A percentile compares a stretch with the other conserved stretches of the same genome.
Evolutionary conservation across 1,140 invertebrate species (phyloP).

Genomic region (Sesamia nonagrioides): DNA sequence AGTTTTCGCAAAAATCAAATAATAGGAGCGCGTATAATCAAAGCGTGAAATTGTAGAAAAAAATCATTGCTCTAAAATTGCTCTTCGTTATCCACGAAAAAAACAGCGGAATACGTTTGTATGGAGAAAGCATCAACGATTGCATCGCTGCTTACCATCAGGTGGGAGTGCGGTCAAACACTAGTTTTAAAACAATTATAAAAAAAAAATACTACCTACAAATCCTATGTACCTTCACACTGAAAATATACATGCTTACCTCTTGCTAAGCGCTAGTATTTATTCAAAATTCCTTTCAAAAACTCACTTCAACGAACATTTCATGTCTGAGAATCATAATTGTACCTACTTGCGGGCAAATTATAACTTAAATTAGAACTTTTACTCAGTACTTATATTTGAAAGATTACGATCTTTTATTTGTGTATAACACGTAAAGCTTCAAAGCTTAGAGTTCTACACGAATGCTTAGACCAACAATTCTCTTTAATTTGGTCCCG

Average conservation of each 20-base stretch:
- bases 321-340: constrained; percentile 23
- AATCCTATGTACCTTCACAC: neutral
- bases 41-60: no score
- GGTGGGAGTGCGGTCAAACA: no score
- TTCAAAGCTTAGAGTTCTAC: neutral
- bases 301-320: neutral
- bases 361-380: neutral
- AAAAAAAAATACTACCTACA: no score
- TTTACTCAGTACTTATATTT: neutral
- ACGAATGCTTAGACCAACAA: neutral
- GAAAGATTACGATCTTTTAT: constrained; percentile 25
- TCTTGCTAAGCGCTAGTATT: neutral
- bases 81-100: no score
- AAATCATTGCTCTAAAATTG: no score
- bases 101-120: no score
- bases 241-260: neutral
- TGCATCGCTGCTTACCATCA: no score
- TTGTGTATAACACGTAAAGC: constrained; percentile 13
- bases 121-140: no score
- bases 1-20: no score
- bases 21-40: no score
- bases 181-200: no score
- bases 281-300: neutral
- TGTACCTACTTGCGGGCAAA: neutral
- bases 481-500: neutral